These are phyloP conservation scores for Hermaeophaga mercurialis DNA, from an alignment of 2,888 invertebrate genomes.

Conservation along the genomic window DNA sequence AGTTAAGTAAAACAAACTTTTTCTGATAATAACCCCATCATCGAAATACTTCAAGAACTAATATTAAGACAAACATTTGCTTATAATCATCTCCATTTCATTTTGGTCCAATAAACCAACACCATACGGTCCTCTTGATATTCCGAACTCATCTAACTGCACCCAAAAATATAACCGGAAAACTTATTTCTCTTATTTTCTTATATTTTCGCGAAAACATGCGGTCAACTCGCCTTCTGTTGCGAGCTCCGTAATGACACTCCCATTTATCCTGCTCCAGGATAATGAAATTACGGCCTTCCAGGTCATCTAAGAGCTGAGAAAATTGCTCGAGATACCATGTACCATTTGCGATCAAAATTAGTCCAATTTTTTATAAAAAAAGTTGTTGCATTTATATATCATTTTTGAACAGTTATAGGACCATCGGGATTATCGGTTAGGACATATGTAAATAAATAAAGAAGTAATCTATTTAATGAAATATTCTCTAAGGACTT, in stretches of 20 bases:
- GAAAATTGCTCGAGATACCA: not conserved
- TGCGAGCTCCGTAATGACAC: constrained; percentile 49
- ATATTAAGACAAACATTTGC: constrained; percentile 23
- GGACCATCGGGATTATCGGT: too few relatives aligned
- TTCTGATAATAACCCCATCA: not conserved
- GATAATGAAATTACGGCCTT: constrained; percentile 65
- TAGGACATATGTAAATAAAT: too few relatives aligned
- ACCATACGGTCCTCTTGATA: constrained; percentile 1
- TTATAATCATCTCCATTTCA: constrained; percentile 20
- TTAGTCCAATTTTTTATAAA: not conserved
- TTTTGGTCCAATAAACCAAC: constrained; percentile 19
- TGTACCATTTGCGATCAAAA: not conserved
- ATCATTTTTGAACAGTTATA: too few relatives aligned
- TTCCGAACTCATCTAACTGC: constrained; percentile 19
- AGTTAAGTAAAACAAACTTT: not conserved
- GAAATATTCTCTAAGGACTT: too few relatives aligned
- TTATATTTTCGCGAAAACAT: constrained; percentile 8
- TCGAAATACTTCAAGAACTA: not conserved
- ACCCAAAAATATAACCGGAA: constrained; percentile 17
- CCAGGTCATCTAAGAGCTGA: constrained; percentile 50
- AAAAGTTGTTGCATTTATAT: too few relatives aligned
- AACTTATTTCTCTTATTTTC: constrained; percentile 23
- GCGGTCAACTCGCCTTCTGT: constrained; percentile 47
- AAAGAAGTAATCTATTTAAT: too few relatives aligned
- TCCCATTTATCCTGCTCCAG: constrained; percentile 60